phyloP scores from a whole-genome alignment of 2,888 invertebrate genomes.

The Chloroclysta siterata region DNA sequence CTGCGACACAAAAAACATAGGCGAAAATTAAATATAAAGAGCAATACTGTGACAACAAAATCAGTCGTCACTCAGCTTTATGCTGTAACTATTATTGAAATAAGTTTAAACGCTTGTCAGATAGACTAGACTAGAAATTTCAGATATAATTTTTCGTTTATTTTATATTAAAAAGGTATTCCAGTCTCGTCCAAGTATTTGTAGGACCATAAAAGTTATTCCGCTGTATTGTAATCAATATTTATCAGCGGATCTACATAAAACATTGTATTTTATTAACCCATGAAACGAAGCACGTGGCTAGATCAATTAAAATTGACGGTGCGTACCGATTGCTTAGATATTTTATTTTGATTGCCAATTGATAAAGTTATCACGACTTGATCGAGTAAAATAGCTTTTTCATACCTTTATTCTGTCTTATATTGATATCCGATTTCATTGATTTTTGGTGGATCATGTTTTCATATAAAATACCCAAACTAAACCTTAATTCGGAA shows the following conservation, averaged over 20 bases:
- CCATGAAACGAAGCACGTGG: constrained; percentile 38
- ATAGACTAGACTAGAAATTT: too few relatives aligned
- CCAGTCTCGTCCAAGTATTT: constrained; percentile 15
- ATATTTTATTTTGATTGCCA: constrained; percentile 21
- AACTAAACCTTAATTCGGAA: too few relatives aligned
- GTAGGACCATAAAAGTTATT: constrained; percentile 18
- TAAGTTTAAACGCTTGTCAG: too few relatives aligned
- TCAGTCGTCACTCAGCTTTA: too few relatives aligned
- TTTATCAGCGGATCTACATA: constrained; percentile 39
- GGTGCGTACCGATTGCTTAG: constrained; percentile 12
- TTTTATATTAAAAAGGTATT: constrained; percentile 2
- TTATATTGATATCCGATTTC: too few relatives aligned
- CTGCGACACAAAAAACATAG: too few relatives aligned
- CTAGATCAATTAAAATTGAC: constrained; percentile 31
- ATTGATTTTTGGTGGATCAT: too few relatives aligned
- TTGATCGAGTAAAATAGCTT: not conserved
- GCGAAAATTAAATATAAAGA: too few relatives aligned
- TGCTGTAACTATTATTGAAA: too few relatives aligned
- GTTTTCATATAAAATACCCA: too few relatives aligned
- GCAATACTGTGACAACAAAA: too few relatives aligned
- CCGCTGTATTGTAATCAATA: constrained; percentile 33
- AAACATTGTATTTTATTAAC: constrained; percentile 37
- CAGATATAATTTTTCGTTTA: constrained; percentile 12
- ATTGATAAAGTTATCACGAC: constrained; percentile 5
- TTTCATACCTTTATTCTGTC: not conserved